Base-by-base conservation (phyloP, 1,140 invertebrate genomes). In the Drusus annulatus region DNA sequence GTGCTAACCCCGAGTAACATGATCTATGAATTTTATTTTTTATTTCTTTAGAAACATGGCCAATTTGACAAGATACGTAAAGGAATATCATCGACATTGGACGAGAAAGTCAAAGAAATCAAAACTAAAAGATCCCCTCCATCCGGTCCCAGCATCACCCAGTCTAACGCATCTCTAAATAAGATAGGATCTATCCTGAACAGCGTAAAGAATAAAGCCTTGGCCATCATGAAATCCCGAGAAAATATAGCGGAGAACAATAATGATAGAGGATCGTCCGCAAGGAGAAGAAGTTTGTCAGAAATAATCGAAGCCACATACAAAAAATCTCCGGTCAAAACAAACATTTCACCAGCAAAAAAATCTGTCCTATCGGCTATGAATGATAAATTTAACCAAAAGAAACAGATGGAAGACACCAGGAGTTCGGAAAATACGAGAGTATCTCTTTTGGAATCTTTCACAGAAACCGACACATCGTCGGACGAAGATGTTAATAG, bases 141-240 rank as follows among this genome's bases (percentile, higher is more conserved):
- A 15, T 19, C 21, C 13, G 25, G 10, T 68, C 21, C 17, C 36
- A 45, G 10, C 36, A 52, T 21, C 15, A 65, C 36, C 31, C 78
- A 31, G 60, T 63, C 76, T 83, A 83, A 65, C 6, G 71, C 0
- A 79, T 85, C 73, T 25, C 81, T 52, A 8, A 69, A 17, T 87
- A 90, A 85, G 85, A 85, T 88, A 62, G 85, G 88, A 82, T 83
- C 87, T 83, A 80, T 88, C 6, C 84, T 91, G 50, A 90, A 86
- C 3, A 91, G 89, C 74, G 88, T 90, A 0, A 92, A 92, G 85
- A 89, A 87, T 52, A 91, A 90, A 82, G 88, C 91, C 21, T 84
- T 90, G 65, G 91, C 89, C 78, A 87, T 91, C 28, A 86, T 91
- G 10, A 91, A 88, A 85, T 73, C 85, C 78, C 85, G 88, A 85